These are phyloP conservation scores for Sinelater perroti DNA, from an alignment of 2,888 invertebrate genomes.

Conservation along the genomic window DNA sequence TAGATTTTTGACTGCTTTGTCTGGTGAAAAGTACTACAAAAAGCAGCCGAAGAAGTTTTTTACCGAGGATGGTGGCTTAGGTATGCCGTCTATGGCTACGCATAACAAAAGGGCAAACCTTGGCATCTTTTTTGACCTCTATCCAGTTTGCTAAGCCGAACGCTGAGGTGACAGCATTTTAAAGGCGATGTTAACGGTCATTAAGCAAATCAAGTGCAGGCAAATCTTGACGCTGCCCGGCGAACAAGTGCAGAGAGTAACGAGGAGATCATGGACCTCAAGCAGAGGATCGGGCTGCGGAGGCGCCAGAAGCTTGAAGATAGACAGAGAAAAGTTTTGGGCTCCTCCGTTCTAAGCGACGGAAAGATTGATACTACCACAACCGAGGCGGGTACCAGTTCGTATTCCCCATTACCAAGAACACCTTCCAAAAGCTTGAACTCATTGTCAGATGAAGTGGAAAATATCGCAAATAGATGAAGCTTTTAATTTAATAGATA, in stretches of 20 bases:
- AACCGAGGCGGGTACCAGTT: constrained; percentile 65
- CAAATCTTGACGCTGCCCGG: constrained; percentile 61
- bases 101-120: constrained; percentile 73
- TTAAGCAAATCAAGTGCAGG: constrained; percentile 76
- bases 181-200: constrained; percentile 84
- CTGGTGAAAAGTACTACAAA: constrained; percentile 62
- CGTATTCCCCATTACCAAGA: constrained; percentile 63
- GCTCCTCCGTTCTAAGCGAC: constrained; percentile 58
- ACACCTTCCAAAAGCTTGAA: constrained; percentile 61
- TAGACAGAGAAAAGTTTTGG: constrained; percentile 53
- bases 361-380: constrained; percentile 64
- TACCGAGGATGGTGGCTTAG: constrained; percentile 68
- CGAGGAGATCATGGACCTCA: constrained; percentile 71
- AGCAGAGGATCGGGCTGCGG: constrained; percentile 70
- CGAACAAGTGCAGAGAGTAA: constrained; percentile 68
- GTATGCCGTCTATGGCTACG: constrained; percentile 68
- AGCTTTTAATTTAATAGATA: constrained; percentile 59
- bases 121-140: constrained; percentile 76
- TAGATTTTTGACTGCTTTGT: constrained; percentile 52
- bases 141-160: constrained; percentile 74
- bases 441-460: constrained; percentile 64
- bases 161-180: constrained; percentile 81
- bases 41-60: constrained; percentile 68
- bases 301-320: constrained; percentile 65
- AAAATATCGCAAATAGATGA: constrained; percentile 65